Base-by-base conservation (phyloP, 2,113 vertebrate species). In the Anoplopoma fimbria region DNA sequence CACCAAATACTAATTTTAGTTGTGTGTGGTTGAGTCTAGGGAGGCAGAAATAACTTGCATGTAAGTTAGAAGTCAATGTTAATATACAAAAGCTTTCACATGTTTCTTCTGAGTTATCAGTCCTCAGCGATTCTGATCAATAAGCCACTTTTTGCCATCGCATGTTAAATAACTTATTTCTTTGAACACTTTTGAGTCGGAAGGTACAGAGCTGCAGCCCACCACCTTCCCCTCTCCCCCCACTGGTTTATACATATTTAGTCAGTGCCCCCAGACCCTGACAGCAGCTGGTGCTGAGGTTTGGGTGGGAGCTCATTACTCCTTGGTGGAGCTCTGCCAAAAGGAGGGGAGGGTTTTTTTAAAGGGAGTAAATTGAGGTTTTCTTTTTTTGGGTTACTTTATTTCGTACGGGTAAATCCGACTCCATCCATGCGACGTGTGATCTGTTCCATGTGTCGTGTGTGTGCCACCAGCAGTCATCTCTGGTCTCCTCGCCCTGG, bases 231-330 rank as follows among this genome's bases (percentile, higher is more conserved):
- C 68, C 76, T 71, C 49, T 72, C 63, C 42, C 62, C 42, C 47
- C 5, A 9, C 69, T 77, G 86, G 58, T 87, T 92, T 71, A 51
- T 83, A 85, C 83, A 87, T 88, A 85, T 92, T 89, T 85, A 94
- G 87, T 73, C 83, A 71, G 81, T 77, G 75, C 88, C 92, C 92
- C 92, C 89, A 91, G 89, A 91, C 91, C 91, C 92, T 87, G 90
- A 92, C 90, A 89, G 90, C 93, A 93, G 92, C 92, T 93, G 92
- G 80, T 85, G 75, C 83, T 88, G 92, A 94, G 90, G 92, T 93
- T 92, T 91, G 93, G 92, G 89, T 88, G 87, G 90, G 90, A 90
- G 93, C 91, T 94, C 92, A 94, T 93, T 93, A 94, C 89, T 88
- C 82, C 69, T 86, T 90, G 86, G 90, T 79, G 89, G 92, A 91